Base-by-base conservation (phyloP, 2,113 vertebrate species). In the Callipepla squamata region DNA sequence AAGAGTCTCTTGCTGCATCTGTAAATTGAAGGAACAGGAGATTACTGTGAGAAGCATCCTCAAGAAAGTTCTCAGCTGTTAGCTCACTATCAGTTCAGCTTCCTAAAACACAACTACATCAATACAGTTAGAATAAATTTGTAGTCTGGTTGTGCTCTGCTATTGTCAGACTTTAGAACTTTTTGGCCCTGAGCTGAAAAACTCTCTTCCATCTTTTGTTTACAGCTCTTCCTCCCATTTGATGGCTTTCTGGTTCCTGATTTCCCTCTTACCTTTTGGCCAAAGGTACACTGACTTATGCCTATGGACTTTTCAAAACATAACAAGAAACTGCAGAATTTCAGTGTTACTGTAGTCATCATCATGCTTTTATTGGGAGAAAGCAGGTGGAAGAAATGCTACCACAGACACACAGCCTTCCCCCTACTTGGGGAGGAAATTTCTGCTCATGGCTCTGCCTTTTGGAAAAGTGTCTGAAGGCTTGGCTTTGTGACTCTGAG, bases 321-420 rank as follows among this genome's bases (percentile, higher is more conserved):
- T 32, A 50, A 10, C 9, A 62, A 16, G 61, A 66, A 8, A 42
- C 59, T 80, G 13, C 4, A 67, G 57, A 92, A 44, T 3, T 44
- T 65, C 16, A 51, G 22, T 6, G 38, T 2, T 3, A 17, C 20
- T 80, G 8, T 7, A 30, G 7, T 59, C 42, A 22, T 57, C 28
- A 14, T 55, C 28, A 44, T 0, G 0, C 14, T 83, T 85, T 76
- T 80, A 2, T 0, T 9, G 45, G 13, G 8, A 18, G 5, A 75
- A 80, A 23, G 26, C 13, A 73, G 7, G 2, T 32, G 55, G 15
- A 3, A 5, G 13, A 82, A 82, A 57, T 76, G 17, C 23, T 86
- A n/a, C 40, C 5, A 44, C 9, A 61, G 38, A 65, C 23, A 67
- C 2, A 11, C 34, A 76, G 11, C 3, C 72, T 2, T 80, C 3